phyloP scores from a whole-genome alignment of 37 sponge, comb jelly and placozoan species.

The Corticium candelabrum region DNA sequence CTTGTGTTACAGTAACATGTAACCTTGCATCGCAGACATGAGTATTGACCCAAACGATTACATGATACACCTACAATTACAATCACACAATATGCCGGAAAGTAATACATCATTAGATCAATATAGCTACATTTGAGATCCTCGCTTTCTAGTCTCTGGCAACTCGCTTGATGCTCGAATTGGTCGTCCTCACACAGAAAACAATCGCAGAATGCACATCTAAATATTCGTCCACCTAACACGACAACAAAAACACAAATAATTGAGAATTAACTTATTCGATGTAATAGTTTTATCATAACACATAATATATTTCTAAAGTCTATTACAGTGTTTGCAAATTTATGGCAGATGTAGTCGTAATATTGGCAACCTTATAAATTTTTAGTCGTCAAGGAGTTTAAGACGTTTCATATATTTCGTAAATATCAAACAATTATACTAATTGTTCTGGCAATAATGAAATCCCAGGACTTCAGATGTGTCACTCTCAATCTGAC shows the following conservation, averaged over 20 bases:
- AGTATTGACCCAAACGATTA: constrained; percentile 81
- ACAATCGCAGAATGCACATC: constrained; percentile 76
- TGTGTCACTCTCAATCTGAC: too few relatives aligned
- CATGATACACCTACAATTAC: constrained; percentile 70
- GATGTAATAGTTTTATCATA: background rate
- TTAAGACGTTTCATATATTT: too few relatives aligned
- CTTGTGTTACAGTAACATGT: too few relatives aligned
- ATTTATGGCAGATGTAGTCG: too few relatives aligned
- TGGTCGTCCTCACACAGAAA: constrained; percentile 98
- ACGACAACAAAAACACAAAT: background rate
- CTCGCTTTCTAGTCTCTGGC: constrained; percentile 84
- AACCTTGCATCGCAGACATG: constrained; percentile 87
- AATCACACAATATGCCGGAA: background rate
- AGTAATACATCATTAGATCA: background rate
- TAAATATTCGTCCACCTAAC: constrained; percentile 88
- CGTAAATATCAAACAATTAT: too few relatives aligned
- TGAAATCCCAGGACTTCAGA: background rate
- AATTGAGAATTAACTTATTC: background rate
- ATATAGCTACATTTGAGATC: constrained; percentile 66
- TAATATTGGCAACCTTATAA: too few relatives aligned
- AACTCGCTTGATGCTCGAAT: constrained; percentile 99
- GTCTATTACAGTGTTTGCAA: background rate
- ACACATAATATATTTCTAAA: background rate
- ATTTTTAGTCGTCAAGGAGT: too few relatives aligned
- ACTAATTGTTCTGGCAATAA: too few relatives aligned